Percentiles rank a stretch among this genome's conserved stretches.
Conservation (phyloP, 2,113 vertebrate species). For the Gnathonemus longibarbis region DNA sequence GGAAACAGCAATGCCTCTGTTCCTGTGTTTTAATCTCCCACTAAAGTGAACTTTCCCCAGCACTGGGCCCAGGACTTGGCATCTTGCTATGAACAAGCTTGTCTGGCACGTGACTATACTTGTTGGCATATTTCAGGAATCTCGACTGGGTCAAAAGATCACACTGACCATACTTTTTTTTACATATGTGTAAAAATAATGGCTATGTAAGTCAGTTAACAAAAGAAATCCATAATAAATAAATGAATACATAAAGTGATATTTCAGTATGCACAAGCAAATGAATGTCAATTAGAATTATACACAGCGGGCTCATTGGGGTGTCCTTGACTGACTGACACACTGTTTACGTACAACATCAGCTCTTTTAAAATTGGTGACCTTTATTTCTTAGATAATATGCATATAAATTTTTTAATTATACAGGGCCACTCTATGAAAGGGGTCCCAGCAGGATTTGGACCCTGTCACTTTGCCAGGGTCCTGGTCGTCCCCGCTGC, state of each 20-base stretch:
- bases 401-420: neutral
- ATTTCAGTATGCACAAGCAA: neutral
- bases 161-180: neutral
- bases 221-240: neutral
- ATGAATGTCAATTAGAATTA: neutral
- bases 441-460: neutral
- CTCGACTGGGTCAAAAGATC: neutral
- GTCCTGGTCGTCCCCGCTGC: neutral
- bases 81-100: neutral
- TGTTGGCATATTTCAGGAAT: neutral
- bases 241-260: neutral
- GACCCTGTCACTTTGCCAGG: neutral
- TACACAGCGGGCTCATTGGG: neutral
- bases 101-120: neutral
- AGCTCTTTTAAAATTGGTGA: neutral
- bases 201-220: neutral
- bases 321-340: neutral
- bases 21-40: neutral
- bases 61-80: neutral
- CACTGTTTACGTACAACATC: neutral
- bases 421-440: neutral
- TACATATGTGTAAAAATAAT: neutral
- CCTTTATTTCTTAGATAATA: neutral
- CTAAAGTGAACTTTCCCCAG: neutral
- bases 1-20: neutral